Conservation (phyloP, 2,113 vertebrate species). For the Dryoscopus gambensis region DNA sequence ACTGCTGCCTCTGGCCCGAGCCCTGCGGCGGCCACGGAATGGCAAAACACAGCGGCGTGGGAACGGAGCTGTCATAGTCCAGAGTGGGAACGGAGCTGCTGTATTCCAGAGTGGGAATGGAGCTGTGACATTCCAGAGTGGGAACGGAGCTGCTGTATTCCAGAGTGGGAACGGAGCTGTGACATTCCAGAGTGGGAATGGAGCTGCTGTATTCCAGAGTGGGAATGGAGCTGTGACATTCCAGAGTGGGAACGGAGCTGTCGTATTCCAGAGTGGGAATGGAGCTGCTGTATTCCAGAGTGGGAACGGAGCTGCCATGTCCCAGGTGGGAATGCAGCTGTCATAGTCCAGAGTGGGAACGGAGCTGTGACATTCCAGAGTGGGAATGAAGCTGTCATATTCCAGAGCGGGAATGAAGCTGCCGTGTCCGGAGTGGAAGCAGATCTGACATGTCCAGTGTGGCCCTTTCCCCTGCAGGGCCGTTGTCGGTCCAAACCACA, state of each 20-base stretch:
- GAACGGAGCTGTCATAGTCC: accelerated
- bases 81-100: accelerated
- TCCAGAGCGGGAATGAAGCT: not conserved
- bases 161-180: not conserved
- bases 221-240: not conserved
- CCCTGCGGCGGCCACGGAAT: not conserved
- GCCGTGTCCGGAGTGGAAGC: not conserved
- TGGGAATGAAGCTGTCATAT: accelerated
- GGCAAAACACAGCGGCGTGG: accelerated
- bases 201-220: not conserved
- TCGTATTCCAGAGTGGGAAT: accelerated
- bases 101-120: not conserved
- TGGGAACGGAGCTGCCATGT: not conserved
- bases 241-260: not conserved
- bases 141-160: accelerated
- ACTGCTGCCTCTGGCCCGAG: not conserved
- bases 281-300: not conserved
- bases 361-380: no score
- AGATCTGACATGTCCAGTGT: not conserved
- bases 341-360: not conserved
- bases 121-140: not conserved
- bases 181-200: not conserved
- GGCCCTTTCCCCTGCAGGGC: accelerated
- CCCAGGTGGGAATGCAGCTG: not conserved
- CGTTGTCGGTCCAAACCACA: not conserved